phyloP scores from a whole-genome alignment of 2,113 vertebrate genomes.

The Gallinago undulata region DNA sequence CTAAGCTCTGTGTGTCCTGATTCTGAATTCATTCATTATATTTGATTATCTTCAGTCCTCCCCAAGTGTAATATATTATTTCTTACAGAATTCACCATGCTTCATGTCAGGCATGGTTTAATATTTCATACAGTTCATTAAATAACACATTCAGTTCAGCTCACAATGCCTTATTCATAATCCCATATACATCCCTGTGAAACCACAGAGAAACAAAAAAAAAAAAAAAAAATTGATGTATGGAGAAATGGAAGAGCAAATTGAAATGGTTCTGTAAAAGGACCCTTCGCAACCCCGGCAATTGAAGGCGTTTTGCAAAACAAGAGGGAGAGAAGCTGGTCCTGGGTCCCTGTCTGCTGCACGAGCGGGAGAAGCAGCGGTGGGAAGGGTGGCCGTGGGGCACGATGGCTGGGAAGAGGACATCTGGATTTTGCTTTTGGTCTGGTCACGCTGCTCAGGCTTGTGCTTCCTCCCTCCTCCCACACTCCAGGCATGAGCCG shows the following conservation, averaged over 20 bases:
- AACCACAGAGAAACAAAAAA: neutral
- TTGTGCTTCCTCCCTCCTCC: neutral
- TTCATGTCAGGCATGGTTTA: slow-evolving; percentile 35
- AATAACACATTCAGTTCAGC: slow-evolving; percentile 14
- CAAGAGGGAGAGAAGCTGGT: neutral
- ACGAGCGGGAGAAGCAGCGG: accelerated
- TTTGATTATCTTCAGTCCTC: slow-evolving; percentile 44
- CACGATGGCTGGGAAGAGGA: neutral
- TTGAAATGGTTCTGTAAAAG: neutral
- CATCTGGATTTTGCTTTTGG: neutral
- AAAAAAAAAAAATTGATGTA: neutral
- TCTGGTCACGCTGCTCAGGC: accelerated
- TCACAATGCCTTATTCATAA: slow-evolving; percentile 41
- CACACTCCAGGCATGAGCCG: accelerated
- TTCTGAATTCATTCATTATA: slow-evolving; percentile 50
- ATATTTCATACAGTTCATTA: slow-evolving; percentile 70
- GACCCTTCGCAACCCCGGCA: neutral
- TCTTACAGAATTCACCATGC: slow-evolving; percentile 23
- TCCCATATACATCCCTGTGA: neutral
- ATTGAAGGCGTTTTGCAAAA: neutral
- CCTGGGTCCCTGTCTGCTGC: neutral
- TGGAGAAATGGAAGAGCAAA: neutral
- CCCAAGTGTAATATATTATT: slow-evolving; percentile 46
- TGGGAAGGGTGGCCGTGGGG: accelerated
- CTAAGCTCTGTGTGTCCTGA: neutral